Evolutionary conservation across 2,888 invertebrate species (phyloP).

Genomic region (Dicyrtoma fusca): DNA sequence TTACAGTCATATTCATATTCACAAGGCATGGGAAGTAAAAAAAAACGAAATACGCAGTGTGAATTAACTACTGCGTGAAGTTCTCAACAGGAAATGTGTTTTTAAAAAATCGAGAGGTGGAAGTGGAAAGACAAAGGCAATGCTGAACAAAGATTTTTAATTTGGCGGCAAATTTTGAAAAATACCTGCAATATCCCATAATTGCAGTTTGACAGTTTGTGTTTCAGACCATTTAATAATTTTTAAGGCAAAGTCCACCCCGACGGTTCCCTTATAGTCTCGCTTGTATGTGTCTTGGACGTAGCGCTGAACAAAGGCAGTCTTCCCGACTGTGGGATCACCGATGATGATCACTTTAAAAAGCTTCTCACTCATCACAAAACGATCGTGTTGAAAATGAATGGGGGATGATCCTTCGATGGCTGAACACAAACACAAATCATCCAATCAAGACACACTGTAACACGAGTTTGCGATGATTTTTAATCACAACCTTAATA

Average conservation of each 20-base stretch:
- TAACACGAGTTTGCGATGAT: no score
- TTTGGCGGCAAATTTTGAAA: background rate
- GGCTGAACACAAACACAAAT: constrained; percentile 2
- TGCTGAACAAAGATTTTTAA: background rate
- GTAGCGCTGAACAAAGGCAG: constrained; percentile 65
- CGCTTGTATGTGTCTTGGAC: constrained; percentile 62
- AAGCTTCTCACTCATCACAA: constrained; percentile 59
- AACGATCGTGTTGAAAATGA: constrained; percentile 24
- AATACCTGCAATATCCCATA: constrained; percentile 66
- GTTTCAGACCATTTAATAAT: constrained; percentile 64
- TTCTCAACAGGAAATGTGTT: no score
- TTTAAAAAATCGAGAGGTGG: background rate
- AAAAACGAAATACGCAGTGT: background rate
- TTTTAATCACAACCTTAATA: no score
- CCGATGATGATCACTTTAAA: constrained; percentile 63
- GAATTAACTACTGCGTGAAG: no score
- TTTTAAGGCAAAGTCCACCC: constrained; percentile 67
- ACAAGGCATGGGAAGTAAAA: no score
- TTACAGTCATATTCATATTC: background rate
- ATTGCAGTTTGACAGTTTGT: constrained; percentile 64
- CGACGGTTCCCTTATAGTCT: constrained; percentile 65
- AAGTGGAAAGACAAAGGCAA: background rate
- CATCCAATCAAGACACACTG: background rate
- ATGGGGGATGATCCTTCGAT: constrained; percentile 18
- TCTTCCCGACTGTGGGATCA: constrained; percentile 64